Percentiles rank a stretch among this genome's conserved stretches.
Conservation (phyloP, 2,888 invertebrate species). For the Eupithecia abbreviata region DNA sequence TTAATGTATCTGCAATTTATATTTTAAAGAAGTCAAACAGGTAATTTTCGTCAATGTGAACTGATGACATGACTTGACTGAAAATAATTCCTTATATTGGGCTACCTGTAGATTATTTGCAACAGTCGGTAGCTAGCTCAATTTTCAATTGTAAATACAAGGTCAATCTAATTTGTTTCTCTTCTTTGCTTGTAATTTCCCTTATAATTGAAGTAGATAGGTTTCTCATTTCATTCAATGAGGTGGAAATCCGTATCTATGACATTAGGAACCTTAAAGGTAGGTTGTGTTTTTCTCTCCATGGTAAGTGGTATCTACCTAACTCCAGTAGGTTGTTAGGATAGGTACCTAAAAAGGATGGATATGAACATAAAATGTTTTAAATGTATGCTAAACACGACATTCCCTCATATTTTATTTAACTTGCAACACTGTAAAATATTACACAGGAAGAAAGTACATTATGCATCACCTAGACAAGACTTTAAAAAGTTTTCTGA, state of each 20-base stretch:
- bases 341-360: neutral
- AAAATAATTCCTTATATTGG: too few relatives aligned
- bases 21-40: neutral
- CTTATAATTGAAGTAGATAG: too few relatives aligned
- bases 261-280: too few relatives aligned
- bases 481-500: slow-evolving; percentile 32
- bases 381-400: slow-evolving; percentile 17
- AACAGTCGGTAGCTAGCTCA: too few relatives aligned
- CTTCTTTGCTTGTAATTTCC: too few relatives aligned
- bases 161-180: too few relatives aligned
- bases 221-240: neutral
- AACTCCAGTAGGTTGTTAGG: neutral
- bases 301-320: neutral
- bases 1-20: neutral
- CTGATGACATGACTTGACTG: too few relatives aligned
- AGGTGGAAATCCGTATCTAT: neutral
- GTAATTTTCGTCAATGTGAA: too few relatives aligned
- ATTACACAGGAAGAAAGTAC: slow-evolving; percentile 27
- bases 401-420: slow-evolving; percentile 23
- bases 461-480: slow-evolving; percentile 43
- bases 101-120: too few relatives aligned
- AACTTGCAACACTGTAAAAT: slow-evolving; percentile 4
- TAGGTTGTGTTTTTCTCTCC: neutral
- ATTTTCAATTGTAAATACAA: too few relatives aligned
- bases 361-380: neutral